A percentile compares a stretch with the other conserved stretches of the same genome.
Evolutionary conservation across 1,140 invertebrate genomes (phyloP).

Genomic region (Hydropsyche tenuis): DNA sequence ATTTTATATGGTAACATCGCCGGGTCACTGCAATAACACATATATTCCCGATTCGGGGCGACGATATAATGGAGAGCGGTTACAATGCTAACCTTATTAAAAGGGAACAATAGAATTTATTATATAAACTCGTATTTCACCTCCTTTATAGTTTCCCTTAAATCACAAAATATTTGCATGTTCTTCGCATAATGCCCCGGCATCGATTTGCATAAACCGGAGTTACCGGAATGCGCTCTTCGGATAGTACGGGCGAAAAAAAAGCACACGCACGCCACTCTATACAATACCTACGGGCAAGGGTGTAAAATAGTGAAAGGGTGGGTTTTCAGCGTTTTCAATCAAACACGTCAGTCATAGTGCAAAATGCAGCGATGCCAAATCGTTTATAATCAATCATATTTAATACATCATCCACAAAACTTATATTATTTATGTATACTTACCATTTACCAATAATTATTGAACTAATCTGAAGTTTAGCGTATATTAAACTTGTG

Average conservation of each 20-base stretch:
- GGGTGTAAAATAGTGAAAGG: neutral
- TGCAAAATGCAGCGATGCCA: too few relatives aligned
- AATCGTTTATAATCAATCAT: too few relatives aligned
- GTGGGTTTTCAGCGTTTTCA: conserved; percentile 22
- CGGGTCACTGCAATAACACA: conserved; percentile 18
- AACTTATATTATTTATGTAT: too few relatives aligned
- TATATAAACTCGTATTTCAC: conserved; percentile 27
- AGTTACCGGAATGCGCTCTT: conserved; percentile 36
- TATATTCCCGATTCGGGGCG: conserved; percentile 10
- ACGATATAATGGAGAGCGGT: conserved; percentile 3
- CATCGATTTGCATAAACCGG: conserved; percentile 38
- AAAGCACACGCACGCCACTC: neutral
- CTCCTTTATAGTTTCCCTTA: conserved; percentile 38
- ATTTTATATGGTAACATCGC: conserved; percentile 1
- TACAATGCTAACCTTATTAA: conserved; percentile 34
- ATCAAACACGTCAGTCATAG: conserved; percentile 23
- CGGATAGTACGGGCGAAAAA: neutral
- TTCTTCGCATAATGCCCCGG: conserved; percentile 34
- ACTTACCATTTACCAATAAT: too few relatives aligned
- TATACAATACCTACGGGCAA: too few relatives aligned
- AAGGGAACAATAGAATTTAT: conserved; percentile 26
- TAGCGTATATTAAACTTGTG: too few relatives aligned
- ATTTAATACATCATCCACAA: too few relatives aligned
- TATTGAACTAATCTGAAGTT: too few relatives aligned
- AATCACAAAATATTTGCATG: conserved; percentile 41